Evolutionary conservation across 2,888 invertebrate genomes (phyloP), one percentile per base, ranked within the genome.

Genomic region (Drosophila setosimentum): DNA sequence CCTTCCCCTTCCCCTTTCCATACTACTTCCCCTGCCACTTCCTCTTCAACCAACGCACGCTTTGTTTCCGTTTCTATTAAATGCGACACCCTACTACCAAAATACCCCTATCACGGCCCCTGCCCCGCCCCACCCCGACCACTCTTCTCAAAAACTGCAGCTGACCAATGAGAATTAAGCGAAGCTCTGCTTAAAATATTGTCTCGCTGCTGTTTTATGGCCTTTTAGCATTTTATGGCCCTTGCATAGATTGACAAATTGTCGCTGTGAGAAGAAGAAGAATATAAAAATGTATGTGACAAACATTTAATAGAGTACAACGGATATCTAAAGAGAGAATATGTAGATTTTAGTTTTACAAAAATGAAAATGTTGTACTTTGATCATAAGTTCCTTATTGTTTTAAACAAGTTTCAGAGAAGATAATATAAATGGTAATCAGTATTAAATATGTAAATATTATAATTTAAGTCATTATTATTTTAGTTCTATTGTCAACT

Each of bases 21-120:
- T 4, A 51, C 13, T 30, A 48, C 18, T 21, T 50, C 35, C 54
- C 18, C 50, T 29, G 27, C n/a, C 51, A 42, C 29, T 55, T 24
- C 2, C 55, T 11, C 11, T n/a, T 10, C 50, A 32, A 37, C 50
- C 68, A 68, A 69, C 62, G 57, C 45, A 51, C 72, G 65, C 79
- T 87, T 83, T 83, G 84, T 75, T 78, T 88, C 78, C 73, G 68
- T 81, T 80, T 53, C 69, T 48, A 74, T 74, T 66, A 54, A 69
- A 64, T 68, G 66, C 65, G 68, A 69, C 66, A 80, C 83, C 78
- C 78, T 68, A 61, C 61, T 45, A 48, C 61, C 62, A n/a, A 42
- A 42, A 27, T 42, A 32, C 30, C 40, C 30, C 60, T 53, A 24
- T 30, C 24, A 8, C 37, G 6, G 2, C 16, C 2, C 8, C 8